Base-by-base conservation (phyloP, 2,888 invertebrate genomes). In the Drosophila pegasa region DNA sequence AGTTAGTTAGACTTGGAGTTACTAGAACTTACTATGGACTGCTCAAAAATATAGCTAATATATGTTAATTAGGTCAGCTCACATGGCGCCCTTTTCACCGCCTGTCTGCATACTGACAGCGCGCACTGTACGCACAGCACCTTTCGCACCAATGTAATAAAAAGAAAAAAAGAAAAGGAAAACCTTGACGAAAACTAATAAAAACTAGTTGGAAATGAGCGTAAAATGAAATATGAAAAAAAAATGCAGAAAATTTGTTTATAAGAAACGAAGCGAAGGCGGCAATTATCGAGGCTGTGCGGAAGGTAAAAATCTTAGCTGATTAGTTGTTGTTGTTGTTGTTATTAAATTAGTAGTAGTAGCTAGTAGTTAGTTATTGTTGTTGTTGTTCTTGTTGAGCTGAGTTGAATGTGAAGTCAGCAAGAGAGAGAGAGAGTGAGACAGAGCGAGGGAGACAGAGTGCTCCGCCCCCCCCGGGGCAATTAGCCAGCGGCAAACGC, bases 251-350 rank as follows among this genome's bases (percentile, higher is more conserved):
- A 33, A 33, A 41, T 20, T 29, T 9, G 10, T 3, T 31, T 20
- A 29, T 10, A 45, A 41, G 5, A 33, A 56, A 66, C 37, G n/a
- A n/a, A n/a, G 59, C 35, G 38, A 55, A 55, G 45, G 47, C 62
- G 58, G 51, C 64, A 41, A 27, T 64, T 57, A 31, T 48, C 58
- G 60, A 35, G 71, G 87, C 80, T 81, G 87, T 80, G 84, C 71
- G 73, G 56, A 69, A 77, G 63, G 69, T 71, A 71, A 78, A 48
- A 86, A 68, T 77, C 77, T 86, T 83, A 56, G 60, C 73, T 74
- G 63, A 72, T 87, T 88, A 70, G 76, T 74, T 66, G 41, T 41
- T 33, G 20, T 62, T 45, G 60, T 37, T 31, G 38, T 29, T 37
- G 37, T 43, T 43, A 43, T 43, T 43, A 43, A 45, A 45, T 27